Conservation (phyloP, 2,113 vertebrate species). For the Hippopotamus amphibius region DNA sequence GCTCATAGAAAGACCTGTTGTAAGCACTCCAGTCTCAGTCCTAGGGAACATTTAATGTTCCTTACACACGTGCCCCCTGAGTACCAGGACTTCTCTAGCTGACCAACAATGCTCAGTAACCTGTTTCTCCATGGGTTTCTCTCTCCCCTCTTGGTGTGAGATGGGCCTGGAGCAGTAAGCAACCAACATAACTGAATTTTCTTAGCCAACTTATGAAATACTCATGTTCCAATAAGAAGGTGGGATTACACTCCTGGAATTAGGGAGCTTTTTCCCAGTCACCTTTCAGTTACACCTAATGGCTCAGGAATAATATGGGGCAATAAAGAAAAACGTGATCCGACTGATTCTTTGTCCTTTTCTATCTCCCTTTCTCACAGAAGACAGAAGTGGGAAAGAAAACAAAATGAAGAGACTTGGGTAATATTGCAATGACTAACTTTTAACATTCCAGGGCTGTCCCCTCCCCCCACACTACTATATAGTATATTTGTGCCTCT, state of each 20-base stretch:
- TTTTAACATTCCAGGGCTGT: neutral
- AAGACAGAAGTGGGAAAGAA: neutral
- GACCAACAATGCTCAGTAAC: neutral
- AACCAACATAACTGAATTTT: neutral
- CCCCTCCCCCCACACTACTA: neutral
- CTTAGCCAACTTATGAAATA: neutral
- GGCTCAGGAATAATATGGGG: neutral
- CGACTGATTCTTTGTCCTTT: neutral
- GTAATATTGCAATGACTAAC: neutral
- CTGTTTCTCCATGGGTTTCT: neutral
- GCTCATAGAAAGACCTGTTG: neutral
- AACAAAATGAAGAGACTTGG: neutral
- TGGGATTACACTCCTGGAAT: conserved; percentile 2
- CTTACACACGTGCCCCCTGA: neutral
- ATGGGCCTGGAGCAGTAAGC: neutral
- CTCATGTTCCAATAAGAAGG: neutral
- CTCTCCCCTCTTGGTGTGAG: neutral
- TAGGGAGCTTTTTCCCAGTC: neutral
- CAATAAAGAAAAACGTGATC: neutral
- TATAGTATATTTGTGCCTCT: neutral
- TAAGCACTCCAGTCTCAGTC: neutral
- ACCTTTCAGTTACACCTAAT: neutral
- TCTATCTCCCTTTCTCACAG: neutral
- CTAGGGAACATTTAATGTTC: neutral
- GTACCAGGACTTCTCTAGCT: neutral